A percentile compares a stretch with the other conserved stretches of the same genome.
These are phyloP conservation scores for Cinclus cinclus DNA, from an alignment of 2,113 vertebrate genomes.

Conservation along the genomic window DNA sequence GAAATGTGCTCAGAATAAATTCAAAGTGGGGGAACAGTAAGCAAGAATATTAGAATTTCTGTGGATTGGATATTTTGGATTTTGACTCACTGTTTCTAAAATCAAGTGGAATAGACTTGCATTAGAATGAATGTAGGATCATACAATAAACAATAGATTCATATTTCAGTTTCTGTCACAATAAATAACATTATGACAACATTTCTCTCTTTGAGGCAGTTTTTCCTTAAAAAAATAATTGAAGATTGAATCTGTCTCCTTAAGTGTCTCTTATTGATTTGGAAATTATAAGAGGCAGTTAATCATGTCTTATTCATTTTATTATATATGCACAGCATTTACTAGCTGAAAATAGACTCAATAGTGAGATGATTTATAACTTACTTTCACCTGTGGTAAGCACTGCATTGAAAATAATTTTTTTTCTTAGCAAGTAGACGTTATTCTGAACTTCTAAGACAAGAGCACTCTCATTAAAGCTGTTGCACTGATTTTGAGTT, in stretches of 20 bases:
- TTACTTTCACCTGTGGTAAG: background rate
- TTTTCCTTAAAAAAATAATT: background rate
- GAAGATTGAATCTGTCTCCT: background rate
- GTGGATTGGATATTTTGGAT: background rate
- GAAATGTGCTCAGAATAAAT: background rate
- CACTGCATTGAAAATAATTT: background rate
- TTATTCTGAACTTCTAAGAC: background rate
- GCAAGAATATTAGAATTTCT: background rate
- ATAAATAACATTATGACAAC: background rate
- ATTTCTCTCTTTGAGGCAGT: background rate
- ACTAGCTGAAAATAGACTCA: background rate
- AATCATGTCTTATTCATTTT: background rate
- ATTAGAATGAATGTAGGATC: background rate
- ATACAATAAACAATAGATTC: background rate
- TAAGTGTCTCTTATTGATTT: background rate
- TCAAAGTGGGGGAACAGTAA: accelerated
- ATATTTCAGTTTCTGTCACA: background rate
- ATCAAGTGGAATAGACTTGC: background rate
- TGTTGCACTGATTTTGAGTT: background rate
- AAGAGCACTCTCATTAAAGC: background rate
- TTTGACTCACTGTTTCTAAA: background rate
- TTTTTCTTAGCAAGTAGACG: background rate
- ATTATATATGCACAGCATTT: background rate
- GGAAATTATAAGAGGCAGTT: background rate
- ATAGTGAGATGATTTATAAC: background rate